phyloP scores from a whole-genome alignment of 2,797 vertebrate species.

The Astyanax mexicanus region DNA sequence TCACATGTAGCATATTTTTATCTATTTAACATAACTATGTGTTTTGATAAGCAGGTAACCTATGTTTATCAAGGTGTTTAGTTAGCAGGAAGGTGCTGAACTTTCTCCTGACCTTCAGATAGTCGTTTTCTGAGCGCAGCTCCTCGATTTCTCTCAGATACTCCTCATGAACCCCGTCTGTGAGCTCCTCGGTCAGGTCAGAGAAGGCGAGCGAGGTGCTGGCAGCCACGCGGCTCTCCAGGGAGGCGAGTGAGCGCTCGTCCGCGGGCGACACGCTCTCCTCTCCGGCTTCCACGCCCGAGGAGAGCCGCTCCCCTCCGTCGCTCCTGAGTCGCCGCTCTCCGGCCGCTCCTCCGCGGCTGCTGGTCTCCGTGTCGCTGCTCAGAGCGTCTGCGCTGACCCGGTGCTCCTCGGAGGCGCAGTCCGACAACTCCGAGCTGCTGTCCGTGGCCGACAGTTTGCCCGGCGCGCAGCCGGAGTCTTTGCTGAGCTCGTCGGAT shows the following conservation, averaged over 20 bases:
- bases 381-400: conserved; percentile 85
- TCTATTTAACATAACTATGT: no score
- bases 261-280: conserved; percentile 80
- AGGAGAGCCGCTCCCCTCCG: conserved; percentile 63
- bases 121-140: conserved; percentile 95
- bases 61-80: no score
- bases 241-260: conserved; percentile 86
- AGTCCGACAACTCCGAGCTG: conserved; percentile 88
- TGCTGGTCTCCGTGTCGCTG: conserved; percentile 86
- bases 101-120: conserved; percentile 95
- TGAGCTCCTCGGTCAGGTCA: conserved; percentile 94
- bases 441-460: conserved; percentile 85
- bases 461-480: conserved; percentile 77
- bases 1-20: no score
- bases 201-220: conserved; percentile 96
- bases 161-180: conserved; percentile 89
- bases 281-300: conserved; percentile 71
- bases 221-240: conserved; percentile 90
- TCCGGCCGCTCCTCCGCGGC: conserved; percentile 66
- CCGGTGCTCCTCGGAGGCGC: conserved; percentile 84
- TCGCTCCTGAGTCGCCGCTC: conserved; percentile 62
- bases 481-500: conserved; percentile 78
- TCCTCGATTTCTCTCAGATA: conserved; percentile 93
- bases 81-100: no score
- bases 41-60: no score